Evolutionary conservation across 1,140 invertebrate species (phyloP).

Genomic region (Drosophila aff.): DNA sequence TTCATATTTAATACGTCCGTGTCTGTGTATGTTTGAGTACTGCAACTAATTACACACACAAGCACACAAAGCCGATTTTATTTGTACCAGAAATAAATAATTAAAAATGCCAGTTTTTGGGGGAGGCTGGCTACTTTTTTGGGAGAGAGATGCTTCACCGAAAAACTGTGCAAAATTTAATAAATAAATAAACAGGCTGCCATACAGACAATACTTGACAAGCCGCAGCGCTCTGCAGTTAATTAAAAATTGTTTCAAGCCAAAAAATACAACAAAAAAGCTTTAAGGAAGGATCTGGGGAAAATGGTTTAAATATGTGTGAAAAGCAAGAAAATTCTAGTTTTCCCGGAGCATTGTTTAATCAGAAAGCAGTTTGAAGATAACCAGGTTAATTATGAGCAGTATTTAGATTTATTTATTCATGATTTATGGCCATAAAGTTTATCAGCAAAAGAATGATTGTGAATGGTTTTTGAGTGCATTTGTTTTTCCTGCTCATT

Average conservation of each 20-base stretch:
- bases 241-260: conserved; percentile 49
- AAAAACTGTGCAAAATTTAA: conserved; percentile 50
- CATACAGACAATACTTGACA: conserved; percentile 22
- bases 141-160: conserved; percentile 6
- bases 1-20: conserved; percentile 38
- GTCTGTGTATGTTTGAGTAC: neutral
- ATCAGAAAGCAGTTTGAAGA: neutral
- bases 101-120: conserved; percentile 22
- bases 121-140: neutral
- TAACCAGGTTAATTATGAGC: neutral
- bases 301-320: neutral
- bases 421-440: neutral
- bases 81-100: conserved; percentile 48
- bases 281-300: neutral
- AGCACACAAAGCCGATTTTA: conserved; percentile 13
- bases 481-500: neutral
- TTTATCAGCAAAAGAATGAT: too few species aligned
- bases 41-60: neutral
- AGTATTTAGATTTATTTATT: neutral
- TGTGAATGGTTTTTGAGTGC: neutral
- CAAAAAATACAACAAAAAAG: neutral
- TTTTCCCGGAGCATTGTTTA: neutral
- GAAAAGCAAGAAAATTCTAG: neutral
- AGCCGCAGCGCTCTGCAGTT: conserved; percentile 29
- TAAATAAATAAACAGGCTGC: conserved; percentile 49